phyloP scores from a whole-genome alignment of 2,797 vertebrate genomes.

The Spinus pinus region DNA sequence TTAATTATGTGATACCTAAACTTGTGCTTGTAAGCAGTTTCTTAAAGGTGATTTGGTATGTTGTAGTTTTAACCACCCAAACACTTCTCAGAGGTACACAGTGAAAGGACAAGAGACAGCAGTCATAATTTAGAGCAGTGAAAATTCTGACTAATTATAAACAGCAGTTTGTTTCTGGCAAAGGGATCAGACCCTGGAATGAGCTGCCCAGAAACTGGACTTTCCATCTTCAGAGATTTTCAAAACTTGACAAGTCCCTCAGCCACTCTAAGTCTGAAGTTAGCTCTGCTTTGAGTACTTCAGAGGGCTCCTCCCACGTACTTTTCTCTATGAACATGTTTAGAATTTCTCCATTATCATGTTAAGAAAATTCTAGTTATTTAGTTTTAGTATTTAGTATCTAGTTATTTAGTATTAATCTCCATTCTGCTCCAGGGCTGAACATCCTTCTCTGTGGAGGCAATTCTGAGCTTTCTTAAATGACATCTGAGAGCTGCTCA shows the following conservation, averaged over 20 bases:
- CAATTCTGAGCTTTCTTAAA: background rate
- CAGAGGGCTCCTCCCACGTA: background rate
- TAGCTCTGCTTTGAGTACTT: background rate
- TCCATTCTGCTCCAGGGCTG: background rate
- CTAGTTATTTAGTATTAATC: background rate
- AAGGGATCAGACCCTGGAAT: background rate
- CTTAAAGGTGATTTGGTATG: background rate
- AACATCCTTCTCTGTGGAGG: background rate
- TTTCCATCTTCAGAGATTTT: background rate
- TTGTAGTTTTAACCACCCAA: background rate
- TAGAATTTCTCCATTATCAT: background rate
- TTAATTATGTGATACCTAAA: background rate
- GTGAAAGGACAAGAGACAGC: background rate
- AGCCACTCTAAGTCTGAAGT: background rate
- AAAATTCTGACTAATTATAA: background rate
- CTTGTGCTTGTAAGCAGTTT: background rate
- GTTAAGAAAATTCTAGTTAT: background rate
- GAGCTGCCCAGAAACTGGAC: background rate
- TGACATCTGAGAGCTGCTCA: background rate
- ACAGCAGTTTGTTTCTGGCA: background rate
- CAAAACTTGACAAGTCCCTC: background rate
- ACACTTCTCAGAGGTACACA: background rate
- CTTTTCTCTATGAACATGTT: background rate
- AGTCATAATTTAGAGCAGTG: background rate
- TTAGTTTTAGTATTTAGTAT: too few relatives aligned